A percentile compares a stretch with the other conserved stretches of the same genome.
These are phyloP conservation scores for Dicycla oo DNA, from an alignment of 2,888 invertebrate genomes.

Conservation along the genomic window DNA sequence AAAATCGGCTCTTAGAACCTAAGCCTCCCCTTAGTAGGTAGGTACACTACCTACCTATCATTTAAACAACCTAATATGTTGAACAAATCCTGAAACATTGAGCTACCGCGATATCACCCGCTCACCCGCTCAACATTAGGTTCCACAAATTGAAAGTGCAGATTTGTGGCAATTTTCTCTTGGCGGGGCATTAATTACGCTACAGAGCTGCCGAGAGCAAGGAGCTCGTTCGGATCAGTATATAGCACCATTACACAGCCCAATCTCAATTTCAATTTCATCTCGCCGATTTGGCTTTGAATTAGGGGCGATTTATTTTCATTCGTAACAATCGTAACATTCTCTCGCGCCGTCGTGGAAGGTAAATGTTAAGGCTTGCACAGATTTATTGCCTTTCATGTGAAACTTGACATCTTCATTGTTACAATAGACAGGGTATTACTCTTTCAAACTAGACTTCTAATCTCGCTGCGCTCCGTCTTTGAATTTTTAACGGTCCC, in stretches of 20 bases:
- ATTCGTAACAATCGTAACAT: conserved; percentile 80
- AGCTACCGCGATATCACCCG: background rate
- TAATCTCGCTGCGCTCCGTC: conserved; percentile 48
- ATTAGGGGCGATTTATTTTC: conserved; percentile 82
- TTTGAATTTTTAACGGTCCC: conserved; percentile 57
- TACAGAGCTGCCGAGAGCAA: conserved; percentile 65
- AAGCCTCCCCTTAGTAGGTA: too few relatives aligned
- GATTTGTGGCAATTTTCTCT: conserved; percentile 74
- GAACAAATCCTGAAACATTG: background rate
- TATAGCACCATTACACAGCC: conserved; percentile 66
- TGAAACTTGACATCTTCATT: conserved; percentile 72
- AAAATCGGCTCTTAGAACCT: too few relatives aligned
- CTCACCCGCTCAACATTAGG: conserved; percentile 1
- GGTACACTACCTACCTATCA: background rate
- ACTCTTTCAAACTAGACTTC: conserved; percentile 57
- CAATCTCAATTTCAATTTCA: conserved; percentile 82
- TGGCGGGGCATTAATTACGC: conserved; percentile 75
- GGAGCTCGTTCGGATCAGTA: conserved; percentile 69
- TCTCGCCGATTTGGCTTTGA: conserved; percentile 77
- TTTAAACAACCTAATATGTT: background rate
- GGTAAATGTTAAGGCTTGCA: conserved; percentile 73
- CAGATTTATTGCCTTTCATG: conserved; percentile 74
- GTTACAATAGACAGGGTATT: conserved; percentile 64
- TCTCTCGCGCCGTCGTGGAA: conserved; percentile 66
- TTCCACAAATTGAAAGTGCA: conserved; percentile 68